Conservation (phyloP, 2,888 invertebrate species). For the Callyntrura sp. region DNA sequence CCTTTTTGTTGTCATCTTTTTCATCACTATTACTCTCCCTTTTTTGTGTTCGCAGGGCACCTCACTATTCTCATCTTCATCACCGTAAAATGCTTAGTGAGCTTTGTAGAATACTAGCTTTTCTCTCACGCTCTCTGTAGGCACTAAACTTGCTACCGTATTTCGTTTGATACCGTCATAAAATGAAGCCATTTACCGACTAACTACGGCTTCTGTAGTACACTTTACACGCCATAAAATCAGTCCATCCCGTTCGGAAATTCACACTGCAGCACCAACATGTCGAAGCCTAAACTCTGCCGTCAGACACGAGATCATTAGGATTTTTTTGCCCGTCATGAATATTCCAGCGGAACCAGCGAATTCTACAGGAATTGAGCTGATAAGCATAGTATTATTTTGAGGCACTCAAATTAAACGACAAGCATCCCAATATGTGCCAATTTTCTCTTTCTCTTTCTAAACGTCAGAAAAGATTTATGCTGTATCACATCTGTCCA, state of each 20-base stretch:
- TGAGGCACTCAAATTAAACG: background rate
- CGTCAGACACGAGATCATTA: background rate
- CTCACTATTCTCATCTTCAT: slow-evolving; percentile 23
- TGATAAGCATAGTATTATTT: background rate
- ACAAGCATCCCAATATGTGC: background rate
- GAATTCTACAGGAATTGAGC: background rate
- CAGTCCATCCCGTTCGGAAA: slow-evolving; percentile 22
- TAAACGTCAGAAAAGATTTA: too few relatives aligned
- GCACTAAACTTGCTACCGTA: background rate
- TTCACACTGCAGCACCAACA: background rate
- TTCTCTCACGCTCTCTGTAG: background rate
- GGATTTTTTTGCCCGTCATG: background rate
- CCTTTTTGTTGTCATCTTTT: background rate
- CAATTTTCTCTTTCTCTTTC: too few relatives aligned
- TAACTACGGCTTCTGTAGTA: background rate
- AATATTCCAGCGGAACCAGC: background rate
- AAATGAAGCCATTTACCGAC: too few relatives aligned
- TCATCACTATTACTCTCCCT: background rate
- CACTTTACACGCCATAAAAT: slow-evolving; percentile 43
- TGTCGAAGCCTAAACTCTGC: background rate
- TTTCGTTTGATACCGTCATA: background rate
- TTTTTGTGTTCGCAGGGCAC: background rate
- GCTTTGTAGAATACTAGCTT: slow-evolving; percentile 6
- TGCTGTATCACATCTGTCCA: too few relatives aligned
- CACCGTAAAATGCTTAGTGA: slow-evolving; percentile 29